Evolutionary conservation across 53 echinoderm and acorn worm species (phyloP), one percentile per base, ranked within the genome.

Genomic region (Patiria pectinifera): DNA sequence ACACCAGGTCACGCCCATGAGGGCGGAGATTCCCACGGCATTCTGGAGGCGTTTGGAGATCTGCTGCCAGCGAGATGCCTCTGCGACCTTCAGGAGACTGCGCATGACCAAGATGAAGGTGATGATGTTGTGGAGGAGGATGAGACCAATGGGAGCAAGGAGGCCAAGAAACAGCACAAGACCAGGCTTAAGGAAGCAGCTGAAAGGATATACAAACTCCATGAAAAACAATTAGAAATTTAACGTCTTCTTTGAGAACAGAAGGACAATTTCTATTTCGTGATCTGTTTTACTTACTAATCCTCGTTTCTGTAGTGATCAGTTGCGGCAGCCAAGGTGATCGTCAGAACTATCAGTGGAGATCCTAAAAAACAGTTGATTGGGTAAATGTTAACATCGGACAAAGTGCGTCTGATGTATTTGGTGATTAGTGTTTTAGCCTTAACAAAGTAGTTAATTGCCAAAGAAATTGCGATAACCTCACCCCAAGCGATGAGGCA

Each of bases 401-500:
- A n/a, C n/a, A n/a, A n/a, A n/a, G n/a, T n/a, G n/a, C n/a, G n/a
- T n/a, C n/a, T n/a, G n/a, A n/a, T n/a, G n/a, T n/a, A n/a, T n/a
- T n/a, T n/a, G n/a, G n/a, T n/a, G n/a, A n/a, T n/a, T n/a, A n/a
- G n/a, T n/a, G n/a, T n/a, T n/a, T n/a, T n/a, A n/a, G n/a, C n/a
- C n/a, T n/a, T n/a, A n/a, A n/a, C n/a, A n/a, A n/a, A n/a, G n/a
- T n/a, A n/a, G n/a, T n/a, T n/a, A n/a, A n/a, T n/a, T n/a, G n/a
- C n/a, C n/a, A n/a, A n/a, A n/a, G n/a, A n/a, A n/a, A n/a, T n/a
- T n/a, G n/a, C n/a, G 35, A 35, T 35, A 35, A 35, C 35, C 96
- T 91, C 84, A 97, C 97, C 97, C 97, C 97, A 97, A 26, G 97
- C 96, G n/a, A 94, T 26, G 12, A 95, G 48, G 35, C 92, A 81